phyloP scores from a whole-genome alignment of 2,113 vertebrate genomes.

The Suncus etruscus region DNA sequence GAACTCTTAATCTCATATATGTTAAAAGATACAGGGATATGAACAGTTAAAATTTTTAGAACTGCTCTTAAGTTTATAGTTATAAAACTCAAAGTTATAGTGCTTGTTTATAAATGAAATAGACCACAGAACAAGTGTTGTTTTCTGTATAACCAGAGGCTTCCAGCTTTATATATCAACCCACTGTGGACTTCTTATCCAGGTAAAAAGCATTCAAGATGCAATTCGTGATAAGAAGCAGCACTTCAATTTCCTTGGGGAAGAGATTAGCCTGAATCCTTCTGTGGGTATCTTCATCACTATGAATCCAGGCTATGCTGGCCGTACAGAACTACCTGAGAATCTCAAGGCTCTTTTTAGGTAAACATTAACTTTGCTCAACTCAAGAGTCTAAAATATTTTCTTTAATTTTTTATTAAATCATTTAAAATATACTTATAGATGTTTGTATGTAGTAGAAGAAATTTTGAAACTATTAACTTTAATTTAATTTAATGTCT shows the following conservation, averaged over 20 bases:
- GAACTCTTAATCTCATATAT: too few species aligned
- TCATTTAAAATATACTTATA: not conserved
- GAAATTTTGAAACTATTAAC: not conserved
- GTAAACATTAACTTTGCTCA: slow-evolving; percentile 84
- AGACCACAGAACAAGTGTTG: not conserved
- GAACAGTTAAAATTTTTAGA: not conserved
- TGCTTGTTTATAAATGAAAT: not conserved
- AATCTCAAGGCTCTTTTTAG: slow-evolving; percentile 98
- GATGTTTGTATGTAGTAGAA: not conserved
- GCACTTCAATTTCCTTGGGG: slow-evolving; percentile 96
- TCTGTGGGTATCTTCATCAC: slow-evolving; percentile 99
- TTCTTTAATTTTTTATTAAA: not conserved
- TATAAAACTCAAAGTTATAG: not conserved
- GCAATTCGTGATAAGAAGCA: slow-evolving; percentile 95
- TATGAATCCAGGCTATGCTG: slow-evolving; percentile 98
- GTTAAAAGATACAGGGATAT: not conserved
- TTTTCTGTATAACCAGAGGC: accelerated
- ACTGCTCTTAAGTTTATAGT: accelerated
- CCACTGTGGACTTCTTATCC: not conserved
- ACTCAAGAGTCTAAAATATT: accelerated
- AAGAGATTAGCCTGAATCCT: slow-evolving; percentile 93
- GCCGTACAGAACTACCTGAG: slow-evolving; percentile 96
- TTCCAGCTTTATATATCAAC: not conserved
- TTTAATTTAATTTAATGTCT: not conserved
- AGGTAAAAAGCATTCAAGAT: slow-evolving; percentile 99